Evolutionary conservation across 2,113 vertebrate species (phyloP).

Genomic region (Tachuris rubrigastra): DNA sequence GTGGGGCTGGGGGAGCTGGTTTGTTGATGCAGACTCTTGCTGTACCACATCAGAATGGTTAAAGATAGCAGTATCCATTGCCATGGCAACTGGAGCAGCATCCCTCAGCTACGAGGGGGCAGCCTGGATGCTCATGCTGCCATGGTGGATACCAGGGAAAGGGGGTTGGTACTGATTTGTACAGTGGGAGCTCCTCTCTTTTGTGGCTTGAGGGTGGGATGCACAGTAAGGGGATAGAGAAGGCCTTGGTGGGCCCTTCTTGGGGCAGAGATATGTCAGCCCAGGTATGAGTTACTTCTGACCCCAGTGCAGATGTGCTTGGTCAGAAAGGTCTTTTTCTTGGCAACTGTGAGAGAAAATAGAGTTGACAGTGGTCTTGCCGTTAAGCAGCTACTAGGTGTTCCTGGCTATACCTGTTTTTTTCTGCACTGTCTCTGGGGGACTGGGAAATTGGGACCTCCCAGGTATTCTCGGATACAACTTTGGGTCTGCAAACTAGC

Average conservation of each 20-base stretch:
- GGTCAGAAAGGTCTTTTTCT: neutral
- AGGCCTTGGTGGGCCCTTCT: neutral
- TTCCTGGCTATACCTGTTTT: neutral
- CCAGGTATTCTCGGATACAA: neutral
- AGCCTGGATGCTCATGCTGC: neutral
- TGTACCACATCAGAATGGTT: constrained; percentile 29
- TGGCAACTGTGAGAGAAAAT: neutral
- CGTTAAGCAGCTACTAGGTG: neutral
- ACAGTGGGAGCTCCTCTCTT: neutral
- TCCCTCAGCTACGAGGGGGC: constrained; percentile 8
- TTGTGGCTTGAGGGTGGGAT: neutral
- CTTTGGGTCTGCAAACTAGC: neutral
- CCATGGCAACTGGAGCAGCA: constrained; percentile 52
- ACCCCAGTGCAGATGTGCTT: neutral
- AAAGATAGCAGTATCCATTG: constrained; percentile 56
- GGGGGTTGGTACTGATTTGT: neutral
- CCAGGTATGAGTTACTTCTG: neutral
- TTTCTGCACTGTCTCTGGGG: neutral
- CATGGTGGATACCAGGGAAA: neutral
- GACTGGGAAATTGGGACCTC: neutral
- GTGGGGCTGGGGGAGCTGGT: constrained; percentile 14
- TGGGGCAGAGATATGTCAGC: neutral
- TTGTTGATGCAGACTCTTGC: constrained; percentile 17
- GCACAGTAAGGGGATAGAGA: neutral
- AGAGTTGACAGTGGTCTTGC: neutral